Percentiles rank a stretch among this genome's conserved stretches.
phyloP scores from a whole-genome alignment of 2,113 vertebrate species.

The Oxygymnocypris stewartii region DNA sequence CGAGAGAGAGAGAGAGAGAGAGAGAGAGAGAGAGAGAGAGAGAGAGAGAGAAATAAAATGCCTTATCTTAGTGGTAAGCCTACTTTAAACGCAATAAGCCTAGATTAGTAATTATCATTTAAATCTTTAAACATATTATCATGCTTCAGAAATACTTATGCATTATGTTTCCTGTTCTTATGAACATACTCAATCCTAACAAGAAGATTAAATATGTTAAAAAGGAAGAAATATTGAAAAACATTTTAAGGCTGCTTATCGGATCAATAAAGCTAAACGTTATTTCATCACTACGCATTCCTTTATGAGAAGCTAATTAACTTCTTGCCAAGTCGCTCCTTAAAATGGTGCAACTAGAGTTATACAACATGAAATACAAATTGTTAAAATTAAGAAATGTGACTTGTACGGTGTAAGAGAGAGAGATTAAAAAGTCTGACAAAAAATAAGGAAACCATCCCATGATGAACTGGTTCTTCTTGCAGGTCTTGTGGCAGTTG shows the following conservation, averaged over 20 bases:
- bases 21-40: conserved; percentile 33
- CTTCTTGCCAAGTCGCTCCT: not conserved
- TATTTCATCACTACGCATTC: not conserved
- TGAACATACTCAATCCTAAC: not conserved
- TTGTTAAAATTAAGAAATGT: not conserved
- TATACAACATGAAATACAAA: not conserved
- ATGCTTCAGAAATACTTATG: not conserved
- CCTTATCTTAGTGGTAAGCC: not conserved
- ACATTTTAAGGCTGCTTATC: not conserved
- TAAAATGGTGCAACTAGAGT: not conserved
- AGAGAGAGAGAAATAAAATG: no score
- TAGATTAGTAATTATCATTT: not conserved
- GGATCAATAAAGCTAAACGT: not conserved
- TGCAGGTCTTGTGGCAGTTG: conserved; percentile 58
- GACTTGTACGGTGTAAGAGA: not conserved
- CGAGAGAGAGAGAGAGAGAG: no score
- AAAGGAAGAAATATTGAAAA: not conserved
- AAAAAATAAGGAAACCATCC: conserved; percentile 48
- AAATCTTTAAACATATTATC: not conserved
- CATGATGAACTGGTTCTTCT: conserved; percentile 71
- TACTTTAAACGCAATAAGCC: not conserved
- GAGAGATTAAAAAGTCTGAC: not conserved
- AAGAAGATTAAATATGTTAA: not conserved
- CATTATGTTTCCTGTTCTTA: not conserved
- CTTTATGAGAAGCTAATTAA: not conserved